Evolutionary conservation across 1,140 invertebrate genomes (phyloP), one percentile per base, ranked within the genome.

Genomic region (Drosophila arawakana): DNA sequence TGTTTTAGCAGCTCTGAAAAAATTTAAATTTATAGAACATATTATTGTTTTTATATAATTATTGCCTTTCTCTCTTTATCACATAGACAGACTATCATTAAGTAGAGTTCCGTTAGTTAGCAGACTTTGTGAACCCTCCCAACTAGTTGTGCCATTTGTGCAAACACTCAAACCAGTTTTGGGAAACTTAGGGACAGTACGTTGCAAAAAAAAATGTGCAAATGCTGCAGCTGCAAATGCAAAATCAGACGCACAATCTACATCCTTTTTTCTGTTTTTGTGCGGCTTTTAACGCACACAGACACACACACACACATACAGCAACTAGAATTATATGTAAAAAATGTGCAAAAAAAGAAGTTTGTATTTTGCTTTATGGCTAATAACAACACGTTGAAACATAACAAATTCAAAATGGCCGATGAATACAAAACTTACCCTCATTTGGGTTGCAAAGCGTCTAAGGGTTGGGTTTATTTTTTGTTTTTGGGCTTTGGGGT

Each of bases 401-500:
- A 63, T 55, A 75, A 74, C 43, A 75, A 88, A 72, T 86, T 81
- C 82, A 89, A 88, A 88, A 88, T 88, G 83, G 83, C 83, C 80
- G 83, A 61, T 43, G 41, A n/a, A 41, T 10, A 41, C n/a, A 72
- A 67, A 65, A 75, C 73, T 89, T 80, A 88, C 83, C 83, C 83
- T 77, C 68, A 63, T 88, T 69, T 55, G 54, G 73, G 57, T 61
- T 43, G 44, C 60, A n/a, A 7, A 41, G 21, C 50, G 37, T 54
- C 80, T 83, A 89, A 76, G 83, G 83, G 83, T 86, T 57, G 54
- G 21, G 54, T 52, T 10, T 11, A 7, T 52, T 35, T 52, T 11
- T 37, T 13, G 3, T 55, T 3, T 80, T 21, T 21, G 18, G 18
- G 18, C 50, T 75, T 74, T 37, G 76, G 83, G 83, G 80, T 86